Evolutionary conservation across 2,113 vertebrate species (phyloP), one percentile per base, ranked within the genome.

Genomic region (Centropristis striata): DNA sequence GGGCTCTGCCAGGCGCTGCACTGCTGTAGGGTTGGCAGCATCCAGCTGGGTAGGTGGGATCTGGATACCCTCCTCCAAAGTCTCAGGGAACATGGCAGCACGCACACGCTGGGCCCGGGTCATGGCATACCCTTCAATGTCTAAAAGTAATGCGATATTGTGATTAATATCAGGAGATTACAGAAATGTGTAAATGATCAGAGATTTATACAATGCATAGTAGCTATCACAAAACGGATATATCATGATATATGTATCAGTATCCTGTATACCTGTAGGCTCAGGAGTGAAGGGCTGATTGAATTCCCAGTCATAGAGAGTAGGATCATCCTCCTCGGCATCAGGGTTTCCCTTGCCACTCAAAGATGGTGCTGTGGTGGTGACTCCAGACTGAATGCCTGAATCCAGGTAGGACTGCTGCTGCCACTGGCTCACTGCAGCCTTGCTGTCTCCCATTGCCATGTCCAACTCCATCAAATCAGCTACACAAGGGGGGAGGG

Each of bases 391-490:
- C 88, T 99, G 98, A 88, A 99, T 99, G 25, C 98, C 98, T 84
- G 98, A 99, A 89, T 99, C 98, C 93, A 99, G 93, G 86, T 99
- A 99, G 0, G 97, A 98, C 63, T 99, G 98, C 53, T 99, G 98
- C 92, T 99, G 98, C 98, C 98, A 99, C 25, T 99, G 98, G 86
- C 96, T 98, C 36, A 99, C 98, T 27, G 98, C 98, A 57, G 95
- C 96, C 92, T 99, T 99, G 71, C 97, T 96, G 90, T 99, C 98
- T 23, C 99, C 98, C 96, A 99, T 97, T 44, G 97, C 97, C 98
- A 99, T 99, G 92, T 99, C 98, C 92, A 99, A 81, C 93, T 99
- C 98, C 98, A 99, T 99, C 92, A 99, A 93, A 92, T 99, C 98
- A 95, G 98, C 98, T 99, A 44, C 21, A 88, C 0, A 66, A 55